These are phyloP conservation scores for Rhagophthalmus giganteus DNA, from an alignment of 2,888 invertebrate species.

Conservation along the genomic window DNA sequence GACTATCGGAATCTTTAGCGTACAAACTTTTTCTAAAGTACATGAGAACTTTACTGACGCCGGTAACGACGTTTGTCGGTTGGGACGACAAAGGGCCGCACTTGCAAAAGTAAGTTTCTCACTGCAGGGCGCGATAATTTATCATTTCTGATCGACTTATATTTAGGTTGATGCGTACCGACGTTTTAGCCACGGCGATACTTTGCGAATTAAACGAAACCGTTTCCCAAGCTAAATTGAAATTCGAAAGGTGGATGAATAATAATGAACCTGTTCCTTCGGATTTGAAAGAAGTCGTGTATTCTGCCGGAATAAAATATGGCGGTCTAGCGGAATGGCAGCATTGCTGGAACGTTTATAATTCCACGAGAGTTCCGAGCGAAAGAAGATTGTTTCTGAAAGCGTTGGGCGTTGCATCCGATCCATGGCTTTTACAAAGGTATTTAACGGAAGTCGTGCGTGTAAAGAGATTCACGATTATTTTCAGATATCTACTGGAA, in stretches of 20 bases:
- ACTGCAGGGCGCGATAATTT: too few relatives aligned
- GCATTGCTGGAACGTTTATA: slow-evolving; percentile 73
- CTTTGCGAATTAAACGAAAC: slow-evolving; percentile 71
- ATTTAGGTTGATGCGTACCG: slow-evolving; percentile 70
- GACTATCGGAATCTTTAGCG: slow-evolving; percentile 70
- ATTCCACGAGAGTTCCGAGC: slow-evolving; percentile 66
- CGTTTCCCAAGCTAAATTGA: slow-evolving; percentile 67
- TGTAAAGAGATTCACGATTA: too few relatives aligned
- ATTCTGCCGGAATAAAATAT: slow-evolving; percentile 68
- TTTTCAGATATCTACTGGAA: slow-evolving; percentile 71
- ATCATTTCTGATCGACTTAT: slow-evolving; percentile 22
- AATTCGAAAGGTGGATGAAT: slow-evolving; percentile 74
- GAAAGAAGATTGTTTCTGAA: slow-evolving; percentile 72
- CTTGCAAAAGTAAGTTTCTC: slow-evolving; percentile 63
- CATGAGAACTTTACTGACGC: slow-evolving; percentile 61
- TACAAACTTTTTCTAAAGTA: slow-evolving; percentile 69
- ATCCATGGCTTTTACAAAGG: slow-evolving; percentile 82
- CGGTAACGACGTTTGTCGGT: slow-evolving; percentile 63
- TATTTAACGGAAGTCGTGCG: too few relatives aligned
- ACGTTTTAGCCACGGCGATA: slow-evolving; percentile 73
- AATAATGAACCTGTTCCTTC: slow-evolving; percentile 68
- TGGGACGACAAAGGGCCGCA: slow-evolving; percentile 68
- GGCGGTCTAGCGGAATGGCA: slow-evolving; percentile 76
- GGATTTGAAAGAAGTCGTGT: slow-evolving; percentile 74
- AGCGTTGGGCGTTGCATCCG: slow-evolving; percentile 70